phyloP scores from a whole-genome alignment of 2,113 vertebrate genomes.

The Furnarius figulus region DNA sequence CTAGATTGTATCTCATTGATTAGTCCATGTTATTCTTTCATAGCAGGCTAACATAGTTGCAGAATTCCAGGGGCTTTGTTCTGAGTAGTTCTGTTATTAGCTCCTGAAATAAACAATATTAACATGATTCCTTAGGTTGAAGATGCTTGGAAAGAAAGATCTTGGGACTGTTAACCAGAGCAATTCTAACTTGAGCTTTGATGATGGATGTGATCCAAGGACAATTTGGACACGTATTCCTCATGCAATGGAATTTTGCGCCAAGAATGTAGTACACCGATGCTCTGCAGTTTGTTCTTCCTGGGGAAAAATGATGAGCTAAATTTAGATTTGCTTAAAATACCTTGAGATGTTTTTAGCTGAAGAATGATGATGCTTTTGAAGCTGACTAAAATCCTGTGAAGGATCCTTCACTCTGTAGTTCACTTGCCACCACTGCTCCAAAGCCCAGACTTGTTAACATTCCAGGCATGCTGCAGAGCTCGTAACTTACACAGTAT shows the following conservation, averaged over 20 bases:
- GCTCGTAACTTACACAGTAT: not conserved
- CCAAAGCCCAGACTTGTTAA: not conserved
- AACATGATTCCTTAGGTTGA: not conserved
- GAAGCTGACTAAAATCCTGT: not conserved
- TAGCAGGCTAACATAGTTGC: not conserved
- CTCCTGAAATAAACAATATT: not conserved
- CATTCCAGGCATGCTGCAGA: not conserved
- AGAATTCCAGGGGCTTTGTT: not conserved
- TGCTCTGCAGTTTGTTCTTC: not conserved
- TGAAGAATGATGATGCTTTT: not conserved
- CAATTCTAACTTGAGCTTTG: not conserved
- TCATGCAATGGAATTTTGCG: not conserved
- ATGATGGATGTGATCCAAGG: not conserved
- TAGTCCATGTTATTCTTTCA: not conserved
- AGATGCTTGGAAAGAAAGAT: not conserved
- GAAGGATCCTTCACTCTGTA: not conserved
- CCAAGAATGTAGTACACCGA: not conserved
- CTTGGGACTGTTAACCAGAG: not conserved
- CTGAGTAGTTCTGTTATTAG: accelerated
- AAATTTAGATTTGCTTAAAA: not conserved
- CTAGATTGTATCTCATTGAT: not conserved
- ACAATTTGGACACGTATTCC: not conserved
- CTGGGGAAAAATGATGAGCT: not conserved
- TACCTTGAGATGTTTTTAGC: not conserved
- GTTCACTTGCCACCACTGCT: not conserved